These are phyloP conservation scores for Gephyroberyx darwinii DNA, from an alignment of 2,797 vertebrate genomes.

Conservation along the genomic window DNA sequence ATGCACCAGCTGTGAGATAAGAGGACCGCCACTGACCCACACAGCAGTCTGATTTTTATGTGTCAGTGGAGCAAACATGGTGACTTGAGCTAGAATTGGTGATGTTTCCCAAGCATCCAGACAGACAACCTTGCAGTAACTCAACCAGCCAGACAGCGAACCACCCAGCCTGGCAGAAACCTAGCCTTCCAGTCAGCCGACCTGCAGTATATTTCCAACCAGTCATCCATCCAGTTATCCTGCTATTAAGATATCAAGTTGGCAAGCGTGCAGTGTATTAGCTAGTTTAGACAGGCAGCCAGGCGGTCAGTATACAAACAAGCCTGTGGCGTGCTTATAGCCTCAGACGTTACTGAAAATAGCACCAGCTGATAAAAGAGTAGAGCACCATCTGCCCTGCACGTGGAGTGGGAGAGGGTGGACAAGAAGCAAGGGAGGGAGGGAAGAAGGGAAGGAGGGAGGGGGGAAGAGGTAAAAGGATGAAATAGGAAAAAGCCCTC, in stretches of 20 bases:
- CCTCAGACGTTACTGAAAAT: conserved; percentile 59
- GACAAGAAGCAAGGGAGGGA: conserved; percentile 12
- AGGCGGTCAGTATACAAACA: conserved; percentile 27
- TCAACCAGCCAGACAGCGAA: not conserved
- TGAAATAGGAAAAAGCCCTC: conserved; percentile 34
- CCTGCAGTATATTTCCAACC: conserved; percentile 15
- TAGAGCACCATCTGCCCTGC: conserved; percentile 71
- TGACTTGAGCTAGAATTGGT: conserved; percentile 33
- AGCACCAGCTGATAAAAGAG: conserved; percentile 58
- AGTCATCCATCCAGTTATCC: conserved; percentile 36
- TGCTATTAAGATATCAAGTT: conserved; percentile 43
- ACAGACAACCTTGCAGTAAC: not conserved
- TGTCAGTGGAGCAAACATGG: conserved; percentile 60
- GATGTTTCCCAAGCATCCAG: conserved; percentile 38
- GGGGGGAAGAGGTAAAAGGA: conserved; percentile 45
- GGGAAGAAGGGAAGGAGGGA: conserved; percentile 20
- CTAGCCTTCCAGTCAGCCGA: not conserved
- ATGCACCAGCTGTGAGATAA: conserved; percentile 10
- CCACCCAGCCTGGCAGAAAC: not conserved
- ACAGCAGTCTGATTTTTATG: conserved; percentile 30
- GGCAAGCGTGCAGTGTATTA: not conserved
- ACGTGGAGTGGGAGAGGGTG: conserved; percentile 54
- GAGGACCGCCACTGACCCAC: not conserved
- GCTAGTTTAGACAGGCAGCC: conserved; percentile 1
- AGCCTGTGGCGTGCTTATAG: conserved; percentile 11